Evolutionary conservation across 2,797 vertebrate species (phyloP).

Genomic region (Astyanax mexicanus): DNA sequence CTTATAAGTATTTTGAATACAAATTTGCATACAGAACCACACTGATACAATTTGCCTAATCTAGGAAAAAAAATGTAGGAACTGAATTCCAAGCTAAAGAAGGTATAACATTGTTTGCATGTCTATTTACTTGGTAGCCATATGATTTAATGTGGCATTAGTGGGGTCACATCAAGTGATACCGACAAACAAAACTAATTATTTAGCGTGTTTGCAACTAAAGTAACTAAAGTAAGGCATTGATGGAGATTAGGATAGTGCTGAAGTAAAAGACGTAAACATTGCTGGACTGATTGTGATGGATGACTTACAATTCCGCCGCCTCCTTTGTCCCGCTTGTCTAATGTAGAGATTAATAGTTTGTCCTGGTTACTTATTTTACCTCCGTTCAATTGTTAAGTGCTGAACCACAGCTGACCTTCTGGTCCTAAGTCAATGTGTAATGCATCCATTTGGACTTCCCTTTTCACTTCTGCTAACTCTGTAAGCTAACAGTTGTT

Average conservation of each 20-base stretch:
- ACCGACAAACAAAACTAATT: not conserved
- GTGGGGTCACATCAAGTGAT: no score
- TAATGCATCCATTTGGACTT: slow-evolving; percentile 75
- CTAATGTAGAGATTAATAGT: slow-evolving; percentile 77
- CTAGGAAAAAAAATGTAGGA: not conserved
- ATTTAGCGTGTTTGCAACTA: not conserved
- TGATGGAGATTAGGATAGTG: not conserved
- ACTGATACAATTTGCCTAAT: not conserved
- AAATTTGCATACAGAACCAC: not conserved
- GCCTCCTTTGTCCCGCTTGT: slow-evolving; percentile 67
- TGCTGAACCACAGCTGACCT: slow-evolving; percentile 74
- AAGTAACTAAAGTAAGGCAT: not conserved
- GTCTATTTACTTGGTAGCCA: not conserved
- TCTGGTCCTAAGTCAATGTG: slow-evolving; percentile 69
- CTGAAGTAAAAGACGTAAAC: slow-evolving; percentile 6
- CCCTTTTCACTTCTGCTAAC: slow-evolving; percentile 67
- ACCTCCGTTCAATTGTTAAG: slow-evolving; percentile 63
- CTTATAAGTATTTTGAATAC: no score
- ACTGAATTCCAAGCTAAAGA: not conserved
- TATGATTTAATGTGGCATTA: not conserved
- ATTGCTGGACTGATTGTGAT: slow-evolving; percentile 23
- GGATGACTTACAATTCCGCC: slow-evolving; percentile 70
- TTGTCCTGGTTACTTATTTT: slow-evolving; percentile 81
- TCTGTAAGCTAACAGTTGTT: slow-evolving; percentile 74
- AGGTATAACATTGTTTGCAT: not conserved